Percentiles rank a stretch among this genome's conserved stretches.
Conservation (phyloP, 2,797 vertebrate species). For the Acipenser transmontanus region DNA sequence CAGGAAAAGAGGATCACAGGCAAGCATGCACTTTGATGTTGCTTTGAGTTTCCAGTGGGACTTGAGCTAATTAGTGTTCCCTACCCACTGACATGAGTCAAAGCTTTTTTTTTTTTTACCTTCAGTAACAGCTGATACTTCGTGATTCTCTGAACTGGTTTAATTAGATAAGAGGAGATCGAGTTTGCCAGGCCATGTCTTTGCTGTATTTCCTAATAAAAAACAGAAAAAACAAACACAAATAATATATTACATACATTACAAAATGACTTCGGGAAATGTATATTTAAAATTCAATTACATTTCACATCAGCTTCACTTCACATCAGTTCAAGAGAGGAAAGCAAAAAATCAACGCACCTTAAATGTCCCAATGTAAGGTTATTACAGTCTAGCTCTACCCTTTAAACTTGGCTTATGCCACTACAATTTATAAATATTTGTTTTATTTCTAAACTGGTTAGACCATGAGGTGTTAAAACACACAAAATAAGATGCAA, state of each 20-base stretch:
- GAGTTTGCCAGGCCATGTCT: conserved; percentile 89
- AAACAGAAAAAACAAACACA: conserved; percentile 10
- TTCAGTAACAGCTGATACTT: conserved; percentile 96
- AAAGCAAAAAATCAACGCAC: too few relatives aligned
- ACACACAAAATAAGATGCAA: too few relatives aligned
- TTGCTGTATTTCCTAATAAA: conserved; percentile 87
- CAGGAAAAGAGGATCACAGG: not conserved
- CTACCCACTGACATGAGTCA: conserved; percentile 5
- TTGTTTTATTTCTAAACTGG: too few relatives aligned
- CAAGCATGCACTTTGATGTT: conserved; percentile 1
- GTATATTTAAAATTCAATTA: too few relatives aligned
- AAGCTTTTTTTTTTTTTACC: conserved; percentile 58
- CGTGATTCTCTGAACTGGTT: conserved; percentile 97
- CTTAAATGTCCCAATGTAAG: too few relatives aligned
- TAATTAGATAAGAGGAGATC: conserved; percentile 97
- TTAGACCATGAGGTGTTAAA: too few relatives aligned
- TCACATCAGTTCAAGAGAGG: too few relatives aligned
- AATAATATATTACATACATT: not conserved
- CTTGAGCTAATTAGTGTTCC: conserved; percentile 2
- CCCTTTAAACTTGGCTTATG: too few relatives aligned
- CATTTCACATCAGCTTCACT: too few relatives aligned
- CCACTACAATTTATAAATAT: too few relatives aligned
- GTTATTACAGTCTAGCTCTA: too few relatives aligned
- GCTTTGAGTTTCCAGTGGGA: not conserved
- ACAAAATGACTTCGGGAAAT: too few relatives aligned